A percentile compares a stretch with the other conserved stretches of the same genome.
These are phyloP conservation scores for Callopanchax toddi DNA, from an alignment of 2,113 vertebrate genomes.

Conservation along the genomic window DNA sequence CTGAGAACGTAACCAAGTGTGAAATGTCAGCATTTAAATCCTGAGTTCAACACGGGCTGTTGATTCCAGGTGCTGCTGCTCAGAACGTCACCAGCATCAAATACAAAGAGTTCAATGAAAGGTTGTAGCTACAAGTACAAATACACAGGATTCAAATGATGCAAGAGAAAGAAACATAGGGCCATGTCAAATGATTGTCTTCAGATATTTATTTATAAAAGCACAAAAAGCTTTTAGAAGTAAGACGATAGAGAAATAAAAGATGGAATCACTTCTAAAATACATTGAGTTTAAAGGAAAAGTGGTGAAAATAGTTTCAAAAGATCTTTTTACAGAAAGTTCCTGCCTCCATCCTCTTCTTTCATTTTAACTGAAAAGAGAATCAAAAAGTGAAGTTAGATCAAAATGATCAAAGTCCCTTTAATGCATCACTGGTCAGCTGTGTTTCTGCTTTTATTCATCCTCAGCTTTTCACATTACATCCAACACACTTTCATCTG, in stretches of 20 bases:
- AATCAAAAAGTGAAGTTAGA: background rate
- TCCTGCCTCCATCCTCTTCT: slow-evolving; percentile 1
- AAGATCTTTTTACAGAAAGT: slow-evolving; percentile 1
- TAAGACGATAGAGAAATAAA: background rate
- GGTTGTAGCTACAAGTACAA: background rate
- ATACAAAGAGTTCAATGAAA: background rate
- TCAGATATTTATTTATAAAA: slow-evolving; percentile 33
- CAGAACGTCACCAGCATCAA: background rate
- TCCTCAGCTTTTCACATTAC: too few species aligned
- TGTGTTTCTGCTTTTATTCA: background rate
- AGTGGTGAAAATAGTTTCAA: background rate
- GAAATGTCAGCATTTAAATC: slow-evolving; percentile 23
- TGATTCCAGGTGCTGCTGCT: slow-evolving; percentile 33
- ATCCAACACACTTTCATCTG: too few species aligned
- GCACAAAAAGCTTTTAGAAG: background rate
- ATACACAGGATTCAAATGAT: background rate
- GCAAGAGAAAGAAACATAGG: background rate
- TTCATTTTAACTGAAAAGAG: slow-evolving; percentile 77
- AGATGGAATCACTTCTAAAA: background rate
- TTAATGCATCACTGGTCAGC: background rate
- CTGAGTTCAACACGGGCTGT: slow-evolving; percentile 7
- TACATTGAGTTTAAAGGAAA: slow-evolving; percentile 18
- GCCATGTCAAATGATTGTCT: background rate
- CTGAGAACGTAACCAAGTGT: slow-evolving; percentile 6
- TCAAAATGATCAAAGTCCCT: background rate